Evolutionary conservation across 1,140 invertebrate genomes (phyloP).

Genomic region (Aphaenogaster rudis): DNA sequence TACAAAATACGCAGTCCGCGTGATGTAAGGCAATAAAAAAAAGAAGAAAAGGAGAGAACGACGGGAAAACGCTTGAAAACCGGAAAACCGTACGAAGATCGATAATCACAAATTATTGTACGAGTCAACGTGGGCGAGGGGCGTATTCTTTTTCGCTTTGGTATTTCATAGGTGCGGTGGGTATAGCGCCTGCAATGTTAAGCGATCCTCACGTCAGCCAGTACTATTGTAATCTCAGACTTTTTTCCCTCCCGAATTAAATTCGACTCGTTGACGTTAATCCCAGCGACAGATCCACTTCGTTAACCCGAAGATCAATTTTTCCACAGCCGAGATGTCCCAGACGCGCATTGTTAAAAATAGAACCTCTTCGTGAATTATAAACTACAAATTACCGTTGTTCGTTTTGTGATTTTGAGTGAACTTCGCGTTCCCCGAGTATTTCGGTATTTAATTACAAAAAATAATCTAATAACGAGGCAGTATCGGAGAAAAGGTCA

Average conservation of each 20-base stretch:
- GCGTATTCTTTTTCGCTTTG: slow-evolving; percentile 80
- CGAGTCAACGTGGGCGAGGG: slow-evolving; percentile 57
- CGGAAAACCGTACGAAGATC: slow-evolving; percentile 33
- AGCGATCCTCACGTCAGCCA: slow-evolving; percentile 17
- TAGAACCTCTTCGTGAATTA: background rate
- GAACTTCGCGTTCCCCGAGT: background rate
- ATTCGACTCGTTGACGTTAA: background rate
- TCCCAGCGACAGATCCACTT: background rate
- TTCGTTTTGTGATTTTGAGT: background rate
- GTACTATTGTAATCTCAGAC: background rate
- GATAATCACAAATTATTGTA: slow-evolving; percentile 68
- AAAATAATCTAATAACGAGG: background rate
- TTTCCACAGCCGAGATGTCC: background rate
- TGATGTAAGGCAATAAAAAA: slow-evolving; percentile 58
- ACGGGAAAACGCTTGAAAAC: slow-evolving; percentile 47
- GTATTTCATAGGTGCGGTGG: slow-evolving; percentile 84
- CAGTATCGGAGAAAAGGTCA: background rate
- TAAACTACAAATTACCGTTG: background rate
- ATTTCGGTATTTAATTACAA: background rate
- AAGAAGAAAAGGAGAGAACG: background rate
- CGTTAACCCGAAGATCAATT: background rate
- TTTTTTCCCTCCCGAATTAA: background rate
- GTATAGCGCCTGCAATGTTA: slow-evolving; percentile 74
- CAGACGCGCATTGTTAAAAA: background rate
- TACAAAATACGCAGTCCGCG: slow-evolving; percentile 69